Percentiles rank a stretch among this genome's conserved stretches.
phyloP scores from a whole-genome alignment of 2,797 vertebrate genomes.

The Scolopax rusticola region DNA sequence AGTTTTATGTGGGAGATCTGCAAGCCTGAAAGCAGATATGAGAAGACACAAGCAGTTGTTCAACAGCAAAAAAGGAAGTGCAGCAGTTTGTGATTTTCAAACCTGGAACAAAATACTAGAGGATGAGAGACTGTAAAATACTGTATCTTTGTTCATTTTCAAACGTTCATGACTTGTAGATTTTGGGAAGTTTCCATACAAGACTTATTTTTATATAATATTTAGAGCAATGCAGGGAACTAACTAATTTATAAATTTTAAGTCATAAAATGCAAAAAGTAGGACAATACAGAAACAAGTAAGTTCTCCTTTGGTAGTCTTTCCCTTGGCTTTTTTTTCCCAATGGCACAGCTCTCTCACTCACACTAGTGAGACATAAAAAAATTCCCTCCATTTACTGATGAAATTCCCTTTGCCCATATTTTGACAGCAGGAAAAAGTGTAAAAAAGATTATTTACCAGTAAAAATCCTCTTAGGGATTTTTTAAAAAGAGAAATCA shows the following conservation, averaged over 20 bases:
- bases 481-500: background rate
- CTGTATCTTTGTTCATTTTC: background rate
- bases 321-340: background rate
- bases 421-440: background rate
- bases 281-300: background rate
- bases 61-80: background rate
- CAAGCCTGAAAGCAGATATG: background rate
- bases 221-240: background rate
- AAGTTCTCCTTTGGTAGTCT: background rate
- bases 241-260: background rate
- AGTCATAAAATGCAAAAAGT: background rate
- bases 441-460: background rate
- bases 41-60: background rate
- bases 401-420: background rate
- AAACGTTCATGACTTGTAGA: background rate
- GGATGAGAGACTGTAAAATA: background rate
- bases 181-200: background rate
- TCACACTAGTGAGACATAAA: rapidly evolving
- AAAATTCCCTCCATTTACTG: background rate
- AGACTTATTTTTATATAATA: background rate
- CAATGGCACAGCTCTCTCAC: background rate
- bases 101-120: background rate
- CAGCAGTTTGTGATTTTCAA: background rate
- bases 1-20: background rate
- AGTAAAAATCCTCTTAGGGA: background rate